Evolutionary conservation across 1,140 invertebrate genomes (phyloP).

Genomic region (Trypoxylus dichotomus): DNA sequence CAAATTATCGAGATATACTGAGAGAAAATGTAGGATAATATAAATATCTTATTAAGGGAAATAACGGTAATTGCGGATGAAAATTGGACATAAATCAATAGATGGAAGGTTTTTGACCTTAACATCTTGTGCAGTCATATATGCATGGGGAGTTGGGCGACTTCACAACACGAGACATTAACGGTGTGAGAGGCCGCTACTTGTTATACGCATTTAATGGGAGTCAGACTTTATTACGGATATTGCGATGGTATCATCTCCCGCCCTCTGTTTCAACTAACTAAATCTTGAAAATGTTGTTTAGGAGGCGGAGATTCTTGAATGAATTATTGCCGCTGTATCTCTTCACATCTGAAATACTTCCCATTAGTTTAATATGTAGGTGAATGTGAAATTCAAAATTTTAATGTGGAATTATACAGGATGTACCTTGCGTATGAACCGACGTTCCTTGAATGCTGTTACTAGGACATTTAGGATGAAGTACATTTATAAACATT

Average conservation of each 20-base stretch:
- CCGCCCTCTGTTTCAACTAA: constrained; percentile 20
- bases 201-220: constrained; percentile 21
- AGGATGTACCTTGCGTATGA: no score
- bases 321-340: constrained; percentile 14
- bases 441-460: no score
- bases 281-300: constrained; percentile 8
- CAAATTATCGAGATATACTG: neutral
- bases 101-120: constrained; percentile 20
- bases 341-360: neutral
- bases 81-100: constrained; percentile 17
- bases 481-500: no score
- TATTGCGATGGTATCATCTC: constrained; percentile 12
- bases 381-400: neutral
- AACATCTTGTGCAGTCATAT: constrained; percentile 7
- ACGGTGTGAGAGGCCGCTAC: neutral
- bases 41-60: constrained; percentile 21
- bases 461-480: no score
- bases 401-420: neutral
- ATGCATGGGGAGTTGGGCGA: neutral
- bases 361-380: constrained; percentile 10
- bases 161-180: constrained; percentile 17
- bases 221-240: constrained; percentile 21
- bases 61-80: constrained; percentile 21
- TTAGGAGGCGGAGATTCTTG: constrained; percentile 22
- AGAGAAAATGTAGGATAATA: constrained; percentile 12